Base-by-base conservation (phyloP, 2,797 vertebrate genomes). In the Hozukius guyotensis region DNA sequence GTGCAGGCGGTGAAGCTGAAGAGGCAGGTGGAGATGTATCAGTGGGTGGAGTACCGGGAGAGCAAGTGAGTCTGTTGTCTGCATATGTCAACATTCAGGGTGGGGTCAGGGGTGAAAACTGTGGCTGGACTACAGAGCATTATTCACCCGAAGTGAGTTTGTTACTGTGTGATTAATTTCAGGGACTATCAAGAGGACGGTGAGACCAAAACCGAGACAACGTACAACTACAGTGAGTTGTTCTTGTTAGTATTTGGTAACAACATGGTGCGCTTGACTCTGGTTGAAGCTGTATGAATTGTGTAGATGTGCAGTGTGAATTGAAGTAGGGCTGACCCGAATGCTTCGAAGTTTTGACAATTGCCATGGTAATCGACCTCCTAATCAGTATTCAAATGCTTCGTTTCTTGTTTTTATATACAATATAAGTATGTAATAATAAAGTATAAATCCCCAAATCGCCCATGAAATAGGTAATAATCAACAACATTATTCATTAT, bases 21-120 rank as follows among this genome's bases (percentile, higher is more conserved):
- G 83, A 96, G 98, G 64, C 92, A 96, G 0, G 98, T 99, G 89
- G 98, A 99, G 94, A 99, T 99, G 98, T 99, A 98, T 87, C 98
- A 99, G 80, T 99, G 98, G 98, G 97, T 99, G 76, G 98, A 99
- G 81, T 93, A 96, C 27, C 95, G 91, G 24, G 97, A 99, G 27
- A 97, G 97, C 87, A 96, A 83, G 98, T 99, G 83, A 96, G 96
- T 87, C 55, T 38, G 6, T 57, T 62, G 18, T 69, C 32, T 57
- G n/a, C 14, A 8, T 12, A 22, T 74, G 49, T 66, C 73, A 70
- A 59, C 72, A 18, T 18, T 56, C n/a, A 65, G 66, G 59, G 61
- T 20, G 32, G 3, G 27, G 49, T 46, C 42, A n/a, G 36, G 31
- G 74, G 42, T 34, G 38, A 24, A 78, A 73, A 52, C 46, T 61